Conservation (phyloP, 2,888 invertebrate genomes). For the Steinernema hermaphroditum region DNA sequence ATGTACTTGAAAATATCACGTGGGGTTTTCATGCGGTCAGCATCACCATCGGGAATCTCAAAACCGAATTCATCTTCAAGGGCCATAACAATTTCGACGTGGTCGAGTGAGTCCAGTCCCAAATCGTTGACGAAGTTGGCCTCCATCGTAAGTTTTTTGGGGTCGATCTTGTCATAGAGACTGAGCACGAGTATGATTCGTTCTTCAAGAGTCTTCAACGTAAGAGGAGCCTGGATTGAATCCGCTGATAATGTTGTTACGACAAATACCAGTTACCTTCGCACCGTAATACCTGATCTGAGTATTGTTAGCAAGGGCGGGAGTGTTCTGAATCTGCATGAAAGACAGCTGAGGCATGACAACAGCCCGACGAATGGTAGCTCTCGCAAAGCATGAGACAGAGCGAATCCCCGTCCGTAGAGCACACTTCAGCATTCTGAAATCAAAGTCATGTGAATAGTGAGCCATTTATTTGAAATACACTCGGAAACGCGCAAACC, state of each 20-base stretch:
- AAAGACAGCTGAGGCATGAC: not conserved
- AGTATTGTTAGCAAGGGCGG: not conserved
- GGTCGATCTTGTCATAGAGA: conserved; percentile 83
- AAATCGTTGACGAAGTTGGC: conserved; percentile 88
- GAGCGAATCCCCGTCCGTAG: conserved; percentile 10
- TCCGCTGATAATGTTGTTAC: too few relatives aligned
- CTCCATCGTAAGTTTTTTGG: conserved; percentile 79
- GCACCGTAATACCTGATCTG: conserved; percentile 24
- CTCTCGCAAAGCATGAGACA: not conserved
- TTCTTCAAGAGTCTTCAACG: conserved; percentile 81
- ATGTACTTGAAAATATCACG: conserved; percentile 90
- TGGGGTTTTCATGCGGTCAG: conserved; percentile 86
- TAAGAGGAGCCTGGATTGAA: conserved; percentile 65
- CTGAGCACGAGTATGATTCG: conserved; percentile 91
- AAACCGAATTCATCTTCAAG: conserved; percentile 96
- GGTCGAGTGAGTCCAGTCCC: conserved; percentile 95
- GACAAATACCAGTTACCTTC: too few relatives aligned
- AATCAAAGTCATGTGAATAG: too few relatives aligned
- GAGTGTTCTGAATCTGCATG: not conserved
- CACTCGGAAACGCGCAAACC: too few relatives aligned
- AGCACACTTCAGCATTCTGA: conserved; percentile 2
- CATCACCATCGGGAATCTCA: conserved; percentile 96
- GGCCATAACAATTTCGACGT: conserved; percentile 98
- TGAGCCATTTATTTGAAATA: too few relatives aligned
- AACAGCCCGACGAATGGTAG: not conserved